A percentile compares a stretch with the other conserved stretches of the same genome.
These are phyloP conservation scores for Xenopus laevis DNA, from an alignment of 2,113 vertebrate genomes.

Conservation along the genomic window DNA sequence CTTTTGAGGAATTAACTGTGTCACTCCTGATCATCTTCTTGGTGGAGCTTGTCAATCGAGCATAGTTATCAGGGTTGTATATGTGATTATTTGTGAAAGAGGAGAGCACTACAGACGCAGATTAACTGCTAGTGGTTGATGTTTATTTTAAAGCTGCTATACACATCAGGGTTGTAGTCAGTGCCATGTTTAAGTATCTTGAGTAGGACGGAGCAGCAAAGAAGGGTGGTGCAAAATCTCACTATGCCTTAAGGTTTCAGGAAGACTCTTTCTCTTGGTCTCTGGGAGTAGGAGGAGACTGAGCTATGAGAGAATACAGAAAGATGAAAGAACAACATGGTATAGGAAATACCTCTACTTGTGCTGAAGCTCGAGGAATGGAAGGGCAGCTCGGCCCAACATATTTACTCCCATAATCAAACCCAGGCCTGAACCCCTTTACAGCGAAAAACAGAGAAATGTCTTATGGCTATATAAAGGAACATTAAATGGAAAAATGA, in stretches of 20 bases:
- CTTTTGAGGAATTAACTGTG: not conserved
- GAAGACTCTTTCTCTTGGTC: constrained; percentile 74
- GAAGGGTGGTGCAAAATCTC: constrained; percentile 70
- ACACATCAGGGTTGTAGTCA: constrained; percentile 63
- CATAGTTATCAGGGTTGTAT: no score
- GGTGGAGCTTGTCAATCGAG: constrained; percentile 62
- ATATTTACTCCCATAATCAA: constrained; percentile 75
- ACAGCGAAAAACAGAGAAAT: not conserved
- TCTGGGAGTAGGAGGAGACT: constrained; percentile 81
- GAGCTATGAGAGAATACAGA: constrained; percentile 77
- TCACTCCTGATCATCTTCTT: constrained; percentile 60
- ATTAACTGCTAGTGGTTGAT: no score
- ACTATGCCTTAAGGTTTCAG: constrained; percentile 76
- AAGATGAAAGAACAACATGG: constrained; percentile 78
- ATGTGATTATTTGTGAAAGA: no score
- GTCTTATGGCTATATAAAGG: not conserved
- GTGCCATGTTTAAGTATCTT: constrained; percentile 69
- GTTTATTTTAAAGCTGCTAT: no score
- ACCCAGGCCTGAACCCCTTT: constrained; percentile 76
- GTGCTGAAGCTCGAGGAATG: constrained; percentile 75
- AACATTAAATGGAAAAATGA: no score
- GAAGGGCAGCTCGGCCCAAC: constrained; percentile 75
- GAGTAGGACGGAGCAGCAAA: constrained; percentile 57
- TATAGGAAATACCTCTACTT: constrained; percentile 80
- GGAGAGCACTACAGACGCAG: no score